A percentile compares a stretch with the other conserved stretches of the same genome.
Evolutionary conservation across 2,797 vertebrate species (phyloP).

Genomic region (Melanotaenia pygmaea): DNA sequence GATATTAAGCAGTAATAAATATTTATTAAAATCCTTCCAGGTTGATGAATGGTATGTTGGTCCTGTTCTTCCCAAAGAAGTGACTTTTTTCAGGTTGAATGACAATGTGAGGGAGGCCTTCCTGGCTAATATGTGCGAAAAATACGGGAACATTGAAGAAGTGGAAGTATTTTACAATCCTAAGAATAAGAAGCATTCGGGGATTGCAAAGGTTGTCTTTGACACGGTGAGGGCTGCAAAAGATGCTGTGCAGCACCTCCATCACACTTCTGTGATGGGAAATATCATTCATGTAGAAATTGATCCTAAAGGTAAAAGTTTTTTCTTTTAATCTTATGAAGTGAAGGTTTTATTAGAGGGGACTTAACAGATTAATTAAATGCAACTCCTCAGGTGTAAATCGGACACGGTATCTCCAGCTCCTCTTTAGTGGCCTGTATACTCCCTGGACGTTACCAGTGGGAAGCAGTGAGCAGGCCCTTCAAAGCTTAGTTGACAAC

Average conservation of each 20-base stretch:
- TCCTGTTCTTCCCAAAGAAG: conserved; percentile 94
- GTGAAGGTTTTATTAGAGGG: not conserved
- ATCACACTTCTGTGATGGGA: conserved; percentile 97
- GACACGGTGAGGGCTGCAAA: conserved; percentile 91
- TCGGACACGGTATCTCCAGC: conserved; percentile 90
- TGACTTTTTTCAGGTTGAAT: conserved; percentile 95
- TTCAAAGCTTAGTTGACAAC: conserved; percentile 81
- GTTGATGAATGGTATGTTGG: conserved; percentile 96
- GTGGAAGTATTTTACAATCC: conserved; percentile 95
- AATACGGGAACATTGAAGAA: conserved; percentile 91
- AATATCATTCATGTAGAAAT: conserved; percentile 97
- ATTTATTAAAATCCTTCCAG: conserved; percentile 69
- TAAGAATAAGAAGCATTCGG: conserved; percentile 96
- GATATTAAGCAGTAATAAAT: not conserved
- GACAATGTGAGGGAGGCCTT: conserved; percentile 95
- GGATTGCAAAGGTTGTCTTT: conserved; percentile 94
- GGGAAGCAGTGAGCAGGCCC: conserved; percentile 79
- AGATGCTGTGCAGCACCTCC: conserved; percentile 89
- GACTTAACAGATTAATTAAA: not conserved
- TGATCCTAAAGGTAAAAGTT: conserved; percentile 91
- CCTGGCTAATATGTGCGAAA: conserved; percentile 92
- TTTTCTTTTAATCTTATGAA: not conserved
- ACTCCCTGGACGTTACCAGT: conserved; percentile 93
- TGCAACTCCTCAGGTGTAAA: conserved; percentile 87
- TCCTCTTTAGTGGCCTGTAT: conserved; percentile 90